Conservation (phyloP, 2,113 vertebrate genomes). For the Oncorhynchus keta region DNA sequence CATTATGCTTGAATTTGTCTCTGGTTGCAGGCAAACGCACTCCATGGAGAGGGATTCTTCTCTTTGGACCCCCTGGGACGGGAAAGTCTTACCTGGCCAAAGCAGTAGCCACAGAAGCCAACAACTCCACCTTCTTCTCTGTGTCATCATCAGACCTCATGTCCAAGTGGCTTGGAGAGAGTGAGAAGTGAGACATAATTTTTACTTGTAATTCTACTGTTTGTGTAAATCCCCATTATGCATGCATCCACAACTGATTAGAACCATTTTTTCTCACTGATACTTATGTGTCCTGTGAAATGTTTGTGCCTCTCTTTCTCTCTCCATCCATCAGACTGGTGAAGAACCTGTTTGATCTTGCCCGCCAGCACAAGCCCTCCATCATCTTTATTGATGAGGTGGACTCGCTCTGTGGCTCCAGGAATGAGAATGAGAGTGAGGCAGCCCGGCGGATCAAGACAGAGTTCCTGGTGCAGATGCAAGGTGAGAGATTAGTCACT, state of each 20-base stretch:
- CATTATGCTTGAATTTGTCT: constrained; percentile 3
- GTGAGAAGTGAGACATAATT: constrained; percentile 86
- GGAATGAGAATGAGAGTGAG: constrained; percentile 95
- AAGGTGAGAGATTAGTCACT: constrained; percentile 72
- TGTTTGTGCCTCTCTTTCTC: neutral
- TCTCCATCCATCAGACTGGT: constrained; percentile 36
- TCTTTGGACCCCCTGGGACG: constrained; percentile 93
- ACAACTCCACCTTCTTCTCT: constrained; percentile 97
- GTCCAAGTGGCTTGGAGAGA: constrained; percentile 98
- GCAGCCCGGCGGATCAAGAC: constrained; percentile 95
- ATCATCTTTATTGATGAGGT: constrained; percentile 99
- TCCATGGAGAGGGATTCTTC: constrained; percentile 92
- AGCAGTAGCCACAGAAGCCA: constrained; percentile 93
- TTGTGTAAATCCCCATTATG: neutral
- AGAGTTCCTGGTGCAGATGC: constrained; percentile 98
- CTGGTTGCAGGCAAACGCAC: constrained; percentile 84
- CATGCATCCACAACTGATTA: too few species aligned
- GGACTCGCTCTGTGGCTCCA: constrained; percentile 92
- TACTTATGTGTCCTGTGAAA: neutral
- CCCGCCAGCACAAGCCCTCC: constrained; percentile 93
- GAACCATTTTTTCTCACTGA: too few species aligned
- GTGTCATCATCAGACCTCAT: constrained; percentile 94
- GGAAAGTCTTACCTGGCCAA: constrained; percentile 96
- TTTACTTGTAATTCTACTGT: neutral
- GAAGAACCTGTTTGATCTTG: constrained; percentile 95